Evolutionary conservation across 2,888 invertebrate species (phyloP).

Genomic region (Cremastinae sp.): DNA sequence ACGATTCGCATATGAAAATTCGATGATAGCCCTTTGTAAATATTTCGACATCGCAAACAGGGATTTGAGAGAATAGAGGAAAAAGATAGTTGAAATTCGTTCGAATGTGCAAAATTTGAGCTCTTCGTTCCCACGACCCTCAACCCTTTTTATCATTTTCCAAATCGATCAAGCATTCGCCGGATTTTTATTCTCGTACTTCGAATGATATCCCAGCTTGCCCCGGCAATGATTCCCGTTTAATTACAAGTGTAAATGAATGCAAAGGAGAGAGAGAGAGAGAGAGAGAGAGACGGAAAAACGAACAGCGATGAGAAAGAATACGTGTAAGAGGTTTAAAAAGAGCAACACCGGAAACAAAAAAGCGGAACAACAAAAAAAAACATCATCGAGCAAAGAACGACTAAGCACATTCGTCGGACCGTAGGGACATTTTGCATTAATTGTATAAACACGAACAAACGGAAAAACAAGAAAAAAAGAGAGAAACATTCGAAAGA

Average conservation of each 20-base stretch:
- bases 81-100: neutral
- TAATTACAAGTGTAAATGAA: conserved; percentile 78
- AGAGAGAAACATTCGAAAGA: conserved; percentile 57
- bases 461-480: conserved; percentile 34
- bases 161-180: conserved; percentile 62
- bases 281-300: conserved; percentile 12
- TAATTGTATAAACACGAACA: conserved; percentile 78
- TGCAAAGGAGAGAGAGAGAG: conserved; percentile 51
- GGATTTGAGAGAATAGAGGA: neutral
- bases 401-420: conserved; percentile 78
- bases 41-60: neutral
- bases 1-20: no score
- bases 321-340: conserved; percentile 66
- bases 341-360: conserved; percentile 47
- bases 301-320: conserved; percentile 57
- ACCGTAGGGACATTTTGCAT: conserved; percentile 80
- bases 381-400: conserved; percentile 74
- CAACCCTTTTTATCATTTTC: conserved; percentile 61
- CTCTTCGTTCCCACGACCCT: conserved; percentile 61
- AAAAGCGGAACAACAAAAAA: conserved; percentile 64
- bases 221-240: conserved; percentile 56
- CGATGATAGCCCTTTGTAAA: neutral
- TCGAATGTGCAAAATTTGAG: conserved; percentile 40
- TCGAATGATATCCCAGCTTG: conserved; percentile 31
- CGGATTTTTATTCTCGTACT: conserved; percentile 12